phyloP scores from a whole-genome alignment of 2,888 invertebrate species.

The Mystacides longicornis region DNA sequence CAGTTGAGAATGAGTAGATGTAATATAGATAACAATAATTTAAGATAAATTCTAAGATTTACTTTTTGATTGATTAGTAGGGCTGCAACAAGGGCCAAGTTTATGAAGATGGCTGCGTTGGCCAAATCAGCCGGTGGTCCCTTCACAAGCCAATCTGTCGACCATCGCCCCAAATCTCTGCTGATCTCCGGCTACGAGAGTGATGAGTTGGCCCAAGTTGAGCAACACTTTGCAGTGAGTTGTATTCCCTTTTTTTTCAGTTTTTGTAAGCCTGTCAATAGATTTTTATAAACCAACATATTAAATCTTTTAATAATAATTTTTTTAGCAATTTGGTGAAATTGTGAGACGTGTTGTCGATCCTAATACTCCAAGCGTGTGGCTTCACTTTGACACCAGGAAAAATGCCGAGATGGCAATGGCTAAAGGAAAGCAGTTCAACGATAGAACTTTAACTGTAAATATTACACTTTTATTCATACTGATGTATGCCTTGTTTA shows the following conservation, averaged over 20 bases:
- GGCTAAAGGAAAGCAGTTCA: slow-evolving; percentile 67
- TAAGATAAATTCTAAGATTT: background rate
- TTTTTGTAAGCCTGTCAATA: background rate
- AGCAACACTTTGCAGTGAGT: slow-evolving; percentile 78
- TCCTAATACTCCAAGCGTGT: slow-evolving; percentile 65
- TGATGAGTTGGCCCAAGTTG: slow-evolving; percentile 72
- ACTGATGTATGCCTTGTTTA: background rate
- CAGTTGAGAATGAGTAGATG: too few species aligned
- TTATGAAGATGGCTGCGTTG: slow-evolving; percentile 17
- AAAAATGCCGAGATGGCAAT: slow-evolving; percentile 74
- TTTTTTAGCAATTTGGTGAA: slow-evolving; percentile 71
- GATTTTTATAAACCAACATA: background rate
- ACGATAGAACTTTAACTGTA: slow-evolving; percentile 43
- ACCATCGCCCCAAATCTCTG: slow-evolving; percentile 80
- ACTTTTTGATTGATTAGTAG: slow-evolving; percentile 3
- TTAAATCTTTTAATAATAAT: background rate
- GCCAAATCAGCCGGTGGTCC: slow-evolving; percentile 20
- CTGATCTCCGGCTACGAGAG: slow-evolving; percentile 81
- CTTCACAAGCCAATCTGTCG: slow-evolving; percentile 59
- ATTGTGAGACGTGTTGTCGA: slow-evolving; percentile 71
- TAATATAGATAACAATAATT: background rate
- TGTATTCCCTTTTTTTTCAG: background rate
- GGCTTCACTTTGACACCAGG: slow-evolving; percentile 66
- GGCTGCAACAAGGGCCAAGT: slow-evolving; percentile 17
- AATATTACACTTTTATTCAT: slow-evolving; percentile 27